Percentiles rank a stretch among this genome's conserved stretches.
Evolutionary conservation across 2,797 vertebrate species (phyloP).

Genomic region (Percopsis omiscomaycus): DNA sequence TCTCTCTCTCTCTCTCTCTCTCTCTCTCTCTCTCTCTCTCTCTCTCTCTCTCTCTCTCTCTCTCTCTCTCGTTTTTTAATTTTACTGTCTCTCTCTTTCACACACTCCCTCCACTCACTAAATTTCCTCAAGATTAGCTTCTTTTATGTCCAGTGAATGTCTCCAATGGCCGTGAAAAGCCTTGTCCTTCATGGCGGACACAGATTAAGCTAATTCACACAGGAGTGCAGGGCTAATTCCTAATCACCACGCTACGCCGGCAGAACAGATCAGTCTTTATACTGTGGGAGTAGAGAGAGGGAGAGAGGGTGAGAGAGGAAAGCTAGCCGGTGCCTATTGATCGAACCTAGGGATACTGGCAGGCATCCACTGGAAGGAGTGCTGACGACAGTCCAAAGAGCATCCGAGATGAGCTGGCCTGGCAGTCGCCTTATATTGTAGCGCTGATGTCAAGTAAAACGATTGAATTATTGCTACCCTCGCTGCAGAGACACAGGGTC

Average conservation of each 20-base stretch:
- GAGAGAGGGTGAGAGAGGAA: constrained; percentile 39
- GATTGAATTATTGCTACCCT: constrained; percentile 52
- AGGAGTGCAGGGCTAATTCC: constrained; percentile 68
- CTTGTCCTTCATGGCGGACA: constrained; percentile 72
- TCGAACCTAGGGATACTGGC: constrained; percentile 64
- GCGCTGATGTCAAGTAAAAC: constrained; percentile 59
- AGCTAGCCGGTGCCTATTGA: constrained; percentile 74
- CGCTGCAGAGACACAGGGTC: constrained; percentile 28
- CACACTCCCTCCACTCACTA: constrained; percentile 30
- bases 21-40: too few relatives aligned
- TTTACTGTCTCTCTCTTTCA: constrained; percentile 4
- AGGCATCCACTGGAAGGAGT: constrained; percentile 72
- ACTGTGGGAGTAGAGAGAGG: constrained; percentile 47
- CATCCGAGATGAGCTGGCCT: constrained; percentile 62
- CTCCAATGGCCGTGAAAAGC: constrained; percentile 70
- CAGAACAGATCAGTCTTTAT: constrained; percentile 70
- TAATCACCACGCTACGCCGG: constrained; percentile 72
- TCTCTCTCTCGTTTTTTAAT: neutral
- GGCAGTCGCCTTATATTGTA: constrained; percentile 39
- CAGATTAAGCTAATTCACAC: constrained; percentile 77
- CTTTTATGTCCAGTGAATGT: constrained; percentile 67
- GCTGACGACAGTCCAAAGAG: constrained; percentile 72
- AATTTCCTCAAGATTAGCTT: constrained; percentile 70
- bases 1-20: too few relatives aligned
- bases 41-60: too few relatives aligned